Evolutionary conservation across 2,113 vertebrate species (phyloP), one percentile per base, ranked within the genome.

Genomic region (Calidris pugnax): DNA sequence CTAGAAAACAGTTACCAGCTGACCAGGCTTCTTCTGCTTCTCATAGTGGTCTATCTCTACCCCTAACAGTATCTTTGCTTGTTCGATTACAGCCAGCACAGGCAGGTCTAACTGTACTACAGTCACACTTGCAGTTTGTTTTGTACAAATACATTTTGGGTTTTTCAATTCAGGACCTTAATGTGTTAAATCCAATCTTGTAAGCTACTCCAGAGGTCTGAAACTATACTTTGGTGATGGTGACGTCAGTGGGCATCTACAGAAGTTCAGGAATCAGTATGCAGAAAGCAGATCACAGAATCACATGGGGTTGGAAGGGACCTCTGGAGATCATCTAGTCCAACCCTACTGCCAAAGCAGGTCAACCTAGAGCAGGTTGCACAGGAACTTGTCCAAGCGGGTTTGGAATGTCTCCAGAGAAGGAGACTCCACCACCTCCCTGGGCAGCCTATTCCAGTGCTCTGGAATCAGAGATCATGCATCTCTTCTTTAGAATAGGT

Each of bases 221-320:
- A 41, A 72, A 68, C 20, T 17, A 21, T 14, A 35, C 1, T 0
- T 0, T 39, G 11, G 33, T 68, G 69, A 50, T 12, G 22, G 14
- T 20, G 72, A 66, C 39, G 80, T 85, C 82, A 77, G 0, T 32
- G 22, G n/a, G 41, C 22, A 41, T 14, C 32, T 30, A 50, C 10
- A 50, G 6, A 80, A 81, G 32, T 26, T 71, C n/a, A 67, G 14
- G 41, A 83, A 67, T 35, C 24, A 48, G 26, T 26, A 69, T 8
- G 35, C 23, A 92, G 43, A 75, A n/a, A 62, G 62, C 17, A 80
- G 28, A 64, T 22, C 47, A 48, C 47, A 48, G 21, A 48, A 48
- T 47, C 45, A 47, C 45, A 47, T 47, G 45, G 45, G 19, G 9
- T 21, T 47, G 45, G 45, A 21, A 47, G 20, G 45, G 45, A 47